Evolutionary conservation across 2,888 invertebrate species (phyloP), one percentile per base, ranked within the genome.

Genomic region (Caenorhabditis zanzibari): DNA sequence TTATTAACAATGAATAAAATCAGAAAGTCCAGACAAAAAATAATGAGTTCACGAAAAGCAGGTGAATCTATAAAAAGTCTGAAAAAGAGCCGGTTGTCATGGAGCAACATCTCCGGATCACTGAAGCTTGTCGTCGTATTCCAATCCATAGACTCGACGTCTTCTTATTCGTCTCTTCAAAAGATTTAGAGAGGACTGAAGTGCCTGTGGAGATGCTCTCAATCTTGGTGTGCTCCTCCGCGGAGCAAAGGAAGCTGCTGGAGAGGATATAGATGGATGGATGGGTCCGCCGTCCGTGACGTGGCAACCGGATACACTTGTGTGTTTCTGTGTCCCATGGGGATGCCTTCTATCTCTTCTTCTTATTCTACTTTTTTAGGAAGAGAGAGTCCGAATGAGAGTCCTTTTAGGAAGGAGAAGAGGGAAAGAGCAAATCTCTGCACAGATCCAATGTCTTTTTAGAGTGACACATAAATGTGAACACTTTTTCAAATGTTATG

Each of bases 291-390:
- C 56, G 69, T 59, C 63, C 47, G 79, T 79, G 79, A 79, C 79
- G 79, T 79, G 79, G 79, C 79, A 79, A 79, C 79, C 79, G 79
- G 71, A 71, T 71, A 56, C 63, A 63, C 61, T 52, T 59, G 71
- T 58, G 24, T 59, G 71, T 32, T 32, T 52, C 24, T 47, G 68
- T 68, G 54, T 59, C 59, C 72, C 72, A 47, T 59, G 72, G 72
- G 72, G 59, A 59, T 22, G 47, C 32, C 61, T 47, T 28, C 71
- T 44, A 41, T 58, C 58, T 58, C 58, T 54, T 58, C 47, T 47
- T 35, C 44, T 71, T 24, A n/a, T 58, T 52, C 71, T 68, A 35
- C 54, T 32, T 66, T 22, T 44, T 44, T 28, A 71, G n/a, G n/a
- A n/a, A n/a, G n/a, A n/a, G 68, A 68, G 56, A 69, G 68, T 68